A percentile compares a stretch with the other conserved stretches of the same genome.
Evolutionary conservation across 2,113 vertebrate species (phyloP).

Genomic region (Coregonus clupeaformis): DNA sequence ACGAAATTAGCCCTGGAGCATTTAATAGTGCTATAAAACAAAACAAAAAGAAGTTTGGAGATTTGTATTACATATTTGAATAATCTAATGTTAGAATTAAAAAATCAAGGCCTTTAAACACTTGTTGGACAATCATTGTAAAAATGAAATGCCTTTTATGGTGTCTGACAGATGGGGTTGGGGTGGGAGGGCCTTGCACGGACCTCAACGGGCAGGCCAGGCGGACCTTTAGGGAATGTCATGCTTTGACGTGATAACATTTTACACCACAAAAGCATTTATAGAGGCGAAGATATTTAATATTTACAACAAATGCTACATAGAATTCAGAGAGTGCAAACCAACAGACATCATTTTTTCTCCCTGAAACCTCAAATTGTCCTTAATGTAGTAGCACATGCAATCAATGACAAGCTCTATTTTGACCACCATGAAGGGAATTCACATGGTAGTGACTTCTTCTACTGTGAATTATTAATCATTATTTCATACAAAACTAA

Average conservation of each 20-base stretch:
- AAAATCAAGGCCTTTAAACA: too few relatives aligned
- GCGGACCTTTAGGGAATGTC: constrained; percentile 44
- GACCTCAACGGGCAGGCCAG: too few relatives aligned
- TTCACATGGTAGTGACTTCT: neutral
- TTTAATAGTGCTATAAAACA: too few relatives aligned
- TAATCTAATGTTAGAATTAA: too few relatives aligned
- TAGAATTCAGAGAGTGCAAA: constrained; percentile 21
- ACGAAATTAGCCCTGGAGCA: too few relatives aligned
- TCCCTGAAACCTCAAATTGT: constrained; percentile 10
- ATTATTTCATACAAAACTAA: constrained; percentile 3
- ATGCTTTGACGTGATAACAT: constrained; percentile 59
- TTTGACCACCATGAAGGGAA: constrained; percentile 12
- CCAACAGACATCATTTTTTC: constrained; percentile 9
- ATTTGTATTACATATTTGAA: too few relatives aligned
- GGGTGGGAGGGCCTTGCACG: too few relatives aligned
- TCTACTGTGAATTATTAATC: neutral
- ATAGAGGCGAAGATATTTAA: constrained; percentile 36
- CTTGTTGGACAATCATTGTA: too few relatives aligned
- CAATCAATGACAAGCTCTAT: constrained; percentile 27
- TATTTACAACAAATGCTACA: constrained; percentile 26
- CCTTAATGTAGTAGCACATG: constrained; percentile 7
- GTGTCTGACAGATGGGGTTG: too few relatives aligned
- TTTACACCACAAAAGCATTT: constrained; percentile 42
- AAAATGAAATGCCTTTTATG: too few relatives aligned
- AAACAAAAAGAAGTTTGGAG: too few relatives aligned